A percentile compares a stretch with the other conserved stretches of the same genome.
Evolutionary conservation across 2,797 vertebrate species (phyloP).

Genomic region (Pygocentrus nattereri): DNA sequence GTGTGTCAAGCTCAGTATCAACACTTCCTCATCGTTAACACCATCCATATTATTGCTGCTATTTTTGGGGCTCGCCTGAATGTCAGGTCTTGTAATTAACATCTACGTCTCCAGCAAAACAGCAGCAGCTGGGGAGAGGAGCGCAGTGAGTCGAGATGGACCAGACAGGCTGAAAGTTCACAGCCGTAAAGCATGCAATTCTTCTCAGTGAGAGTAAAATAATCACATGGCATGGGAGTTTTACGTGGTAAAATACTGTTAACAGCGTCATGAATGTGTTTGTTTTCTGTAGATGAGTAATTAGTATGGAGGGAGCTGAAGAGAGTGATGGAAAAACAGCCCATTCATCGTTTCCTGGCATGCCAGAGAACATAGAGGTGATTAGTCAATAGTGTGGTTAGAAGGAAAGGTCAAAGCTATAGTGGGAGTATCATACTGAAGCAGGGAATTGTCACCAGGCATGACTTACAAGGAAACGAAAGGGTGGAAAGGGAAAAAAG

Average conservation of each 20-base stretch:
- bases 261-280: conserved; percentile 44
- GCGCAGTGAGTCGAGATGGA: conserved; percentile 18
- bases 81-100: conserved; percentile 63
- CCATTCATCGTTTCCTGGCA: conserved; percentile 62
- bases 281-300: conserved; percentile 56
- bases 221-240: conserved; percentile 28
- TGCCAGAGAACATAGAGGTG: conserved; percentile 37
- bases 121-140: conserved; percentile 59
- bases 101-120: conserved; percentile 45
- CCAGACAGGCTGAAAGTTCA: conserved; percentile 50
- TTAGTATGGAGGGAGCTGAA: conserved; percentile 42
- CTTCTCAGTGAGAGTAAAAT: conserved; percentile 30
- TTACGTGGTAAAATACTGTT: conserved; percentile 37
- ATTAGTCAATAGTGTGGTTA: conserved; percentile 54
- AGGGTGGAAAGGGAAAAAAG: conserved; percentile 12
- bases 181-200: conserved; percentile 23
- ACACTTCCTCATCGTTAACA: conserved; percentile 76
- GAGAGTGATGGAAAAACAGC: conserved; percentile 46
- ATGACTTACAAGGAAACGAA: conserved; percentile 54
- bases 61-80: conserved; percentile 63
- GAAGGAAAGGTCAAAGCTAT: conserved; percentile 55
- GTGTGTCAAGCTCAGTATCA: conserved; percentile 61
- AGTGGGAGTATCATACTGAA: conserved; percentile 66
- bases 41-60: conserved; percentile 67
- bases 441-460: conserved; percentile 55